These are phyloP conservation scores for Oceanodroma tethys DNA, from an alignment of 2,113 vertebrate species.

Conservation along the genomic window DNA sequence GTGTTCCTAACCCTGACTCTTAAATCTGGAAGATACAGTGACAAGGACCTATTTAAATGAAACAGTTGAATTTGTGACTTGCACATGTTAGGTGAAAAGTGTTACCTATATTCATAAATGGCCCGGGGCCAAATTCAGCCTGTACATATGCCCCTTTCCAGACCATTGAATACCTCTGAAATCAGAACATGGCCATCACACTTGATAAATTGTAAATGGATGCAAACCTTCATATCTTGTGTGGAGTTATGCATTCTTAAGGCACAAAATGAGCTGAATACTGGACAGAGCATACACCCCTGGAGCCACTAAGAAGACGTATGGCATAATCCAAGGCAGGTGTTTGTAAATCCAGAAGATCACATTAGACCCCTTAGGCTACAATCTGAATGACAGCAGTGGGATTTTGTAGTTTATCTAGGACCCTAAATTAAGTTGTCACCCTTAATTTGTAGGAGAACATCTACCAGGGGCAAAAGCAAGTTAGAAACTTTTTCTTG, in stretches of 20 bases:
- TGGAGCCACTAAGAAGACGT: constrained; percentile 54
- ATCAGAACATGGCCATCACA: constrained; percentile 59
- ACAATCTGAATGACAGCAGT: constrained; percentile 62
- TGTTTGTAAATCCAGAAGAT: constrained; percentile 69
- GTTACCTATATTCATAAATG: constrained; percentile 54
- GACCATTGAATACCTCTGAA: constrained; percentile 47
- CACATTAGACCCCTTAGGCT: constrained; percentile 63
- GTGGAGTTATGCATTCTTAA: constrained; percentile 44
- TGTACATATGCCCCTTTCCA: constrained; percentile 32
- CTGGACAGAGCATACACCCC: constrained; percentile 40
- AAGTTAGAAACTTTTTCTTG: constrained; percentile 36
- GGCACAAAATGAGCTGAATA: not conserved
- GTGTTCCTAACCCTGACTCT: constrained; percentile 18
- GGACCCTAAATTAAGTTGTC: constrained; percentile 66
- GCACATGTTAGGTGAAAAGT: constrained; percentile 31
- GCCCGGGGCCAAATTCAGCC: constrained; percentile 57
- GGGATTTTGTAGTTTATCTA: constrained; percentile 56
- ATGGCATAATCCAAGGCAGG: constrained; percentile 51
- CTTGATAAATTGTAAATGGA: constrained; percentile 54
- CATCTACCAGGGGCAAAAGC: constrained; percentile 16
- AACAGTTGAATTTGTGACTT: constrained; percentile 37
- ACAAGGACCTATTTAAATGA: constrained; percentile 56
- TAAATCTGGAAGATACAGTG: constrained; percentile 17
- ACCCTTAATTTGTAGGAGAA: constrained; percentile 44
- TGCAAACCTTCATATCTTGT: constrained; percentile 39